phyloP scores from a whole-genome alignment of 2,797 vertebrate species.

The Sebastes glaucus region DNA sequence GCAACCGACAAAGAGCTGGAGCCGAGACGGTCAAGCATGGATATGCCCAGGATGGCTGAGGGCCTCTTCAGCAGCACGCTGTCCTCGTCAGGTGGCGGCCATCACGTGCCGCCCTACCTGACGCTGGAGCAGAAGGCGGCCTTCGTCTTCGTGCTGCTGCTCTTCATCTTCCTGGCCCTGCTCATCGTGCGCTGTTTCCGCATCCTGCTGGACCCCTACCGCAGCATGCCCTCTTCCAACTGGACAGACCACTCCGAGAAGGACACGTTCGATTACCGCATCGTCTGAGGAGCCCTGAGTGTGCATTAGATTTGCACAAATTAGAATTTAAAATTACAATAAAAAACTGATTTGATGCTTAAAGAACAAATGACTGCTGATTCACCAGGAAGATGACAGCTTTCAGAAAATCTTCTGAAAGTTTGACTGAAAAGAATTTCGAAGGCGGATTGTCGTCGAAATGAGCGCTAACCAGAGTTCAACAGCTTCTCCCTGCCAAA shows the following conservation, averaged over 20 bases:
- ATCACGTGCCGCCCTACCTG: constrained; percentile 79
- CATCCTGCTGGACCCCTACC: constrained; percentile 90
- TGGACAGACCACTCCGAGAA: constrained; percentile 92
- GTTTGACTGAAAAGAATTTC: constrained; percentile 3
- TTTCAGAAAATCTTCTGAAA: constrained; percentile 24
- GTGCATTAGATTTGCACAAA: background rate
- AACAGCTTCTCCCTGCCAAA: constrained; percentile 74
- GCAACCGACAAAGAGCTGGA: constrained; percentile 67
- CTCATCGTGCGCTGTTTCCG: constrained; percentile 89
- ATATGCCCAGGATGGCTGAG: constrained; percentile 81
- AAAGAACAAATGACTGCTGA: constrained; percentile 44
- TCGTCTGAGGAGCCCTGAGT: constrained; percentile 74
- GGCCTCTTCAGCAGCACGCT: constrained; percentile 84
- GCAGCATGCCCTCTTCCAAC: constrained; percentile 89
- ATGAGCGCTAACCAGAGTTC: constrained; percentile 10
- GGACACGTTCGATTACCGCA: constrained; percentile 88
- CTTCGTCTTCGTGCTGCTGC: constrained; percentile 87
- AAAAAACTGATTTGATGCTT: constrained; percentile 18
- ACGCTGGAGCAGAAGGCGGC: constrained; percentile 88
- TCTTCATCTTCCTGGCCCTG: constrained; percentile 89
- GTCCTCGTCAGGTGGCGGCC: constrained; percentile 78
- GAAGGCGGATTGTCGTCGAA: background rate
- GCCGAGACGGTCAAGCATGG: constrained; percentile 73
- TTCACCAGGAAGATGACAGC: constrained; percentile 40
- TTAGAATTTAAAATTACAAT: background rate